These are phyloP conservation scores for Liposcelis brunnea DNA, from an alignment of 2,888 invertebrate species.

Conservation along the genomic window DNA sequence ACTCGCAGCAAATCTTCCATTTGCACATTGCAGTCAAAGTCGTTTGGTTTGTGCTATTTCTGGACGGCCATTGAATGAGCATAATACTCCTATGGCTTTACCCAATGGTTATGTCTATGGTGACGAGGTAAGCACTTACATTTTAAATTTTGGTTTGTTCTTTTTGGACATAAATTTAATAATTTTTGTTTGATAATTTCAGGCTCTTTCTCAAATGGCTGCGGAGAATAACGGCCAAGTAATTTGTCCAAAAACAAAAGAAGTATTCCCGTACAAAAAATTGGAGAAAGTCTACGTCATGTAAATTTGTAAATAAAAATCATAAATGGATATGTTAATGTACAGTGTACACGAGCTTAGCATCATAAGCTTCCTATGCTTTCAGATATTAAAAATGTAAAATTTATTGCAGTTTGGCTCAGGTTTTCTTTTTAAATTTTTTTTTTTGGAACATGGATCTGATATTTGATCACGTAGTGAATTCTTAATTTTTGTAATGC, in stretches of 20 bases:
- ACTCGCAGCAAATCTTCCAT: slow-evolving; percentile 73
- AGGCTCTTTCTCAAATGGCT: slow-evolving; percentile 85
- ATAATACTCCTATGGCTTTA: slow-evolving; percentile 96
- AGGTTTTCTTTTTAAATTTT: no score
- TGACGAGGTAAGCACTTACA: slow-evolving; percentile 44
- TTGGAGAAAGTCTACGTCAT: slow-evolving; percentile 95
- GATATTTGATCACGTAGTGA: no score
- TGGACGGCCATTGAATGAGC: slow-evolving; percentile 83
- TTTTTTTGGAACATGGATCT: no score
- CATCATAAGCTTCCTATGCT: no score
- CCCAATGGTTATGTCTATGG: slow-evolving; percentile 97
- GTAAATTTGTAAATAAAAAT: no score
- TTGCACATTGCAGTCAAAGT: slow-evolving; percentile 92
- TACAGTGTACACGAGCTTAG: no score
- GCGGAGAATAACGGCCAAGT: slow-evolving; percentile 77
- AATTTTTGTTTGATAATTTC: slow-evolving; percentile 20
- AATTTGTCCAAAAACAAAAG: slow-evolving; percentile 86
- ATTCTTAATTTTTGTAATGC: no score
- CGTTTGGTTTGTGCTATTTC: slow-evolving; percentile 82
- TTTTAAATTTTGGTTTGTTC: not conserved
- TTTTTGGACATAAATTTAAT: not conserved
- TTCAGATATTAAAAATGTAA: no score
- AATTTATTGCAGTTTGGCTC: no score
- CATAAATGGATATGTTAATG: no score
- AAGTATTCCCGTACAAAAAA: slow-evolving; percentile 76